These are phyloP conservation scores for Gobionotothen gibberifrons DNA, from an alignment of 2,797 vertebrate genomes.

Conservation along the genomic window DNA sequence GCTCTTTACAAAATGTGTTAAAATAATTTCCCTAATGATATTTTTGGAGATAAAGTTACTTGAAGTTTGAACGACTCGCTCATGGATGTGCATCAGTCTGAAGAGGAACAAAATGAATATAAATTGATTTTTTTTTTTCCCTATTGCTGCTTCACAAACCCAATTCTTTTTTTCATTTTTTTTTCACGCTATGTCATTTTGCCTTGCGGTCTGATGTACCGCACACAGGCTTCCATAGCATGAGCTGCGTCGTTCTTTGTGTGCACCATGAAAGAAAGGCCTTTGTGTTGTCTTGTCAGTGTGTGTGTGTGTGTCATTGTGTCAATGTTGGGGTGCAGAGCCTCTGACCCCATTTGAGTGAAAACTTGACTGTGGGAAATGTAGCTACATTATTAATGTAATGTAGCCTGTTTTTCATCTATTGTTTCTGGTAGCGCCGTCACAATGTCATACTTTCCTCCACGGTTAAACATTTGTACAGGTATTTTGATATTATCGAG, in stretches of 20 bases:
- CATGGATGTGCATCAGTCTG: too few relatives aligned
- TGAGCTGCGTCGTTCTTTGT: conserved; percentile 9
- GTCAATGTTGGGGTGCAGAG: conserved; percentile 14
- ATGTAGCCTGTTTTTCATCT: neutral
- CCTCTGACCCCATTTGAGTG: conserved; percentile 38
- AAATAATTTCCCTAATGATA: conserved; percentile 1
- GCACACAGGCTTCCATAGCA: conserved; percentile 1
- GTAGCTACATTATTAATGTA: neutral
- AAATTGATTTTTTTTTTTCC: neutral
- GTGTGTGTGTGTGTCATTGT: conserved; percentile 19
- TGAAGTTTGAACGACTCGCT: neutral
- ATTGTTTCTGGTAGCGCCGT: neutral
- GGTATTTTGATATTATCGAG: too few relatives aligned
- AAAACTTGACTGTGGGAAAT: conserved; percentile 45
- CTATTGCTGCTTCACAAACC: neutral
- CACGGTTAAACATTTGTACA: too few relatives aligned
- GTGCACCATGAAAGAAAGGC: conserved; percentile 27
- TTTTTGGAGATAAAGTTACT: neutral
- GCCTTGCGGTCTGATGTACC: conserved; percentile 10
- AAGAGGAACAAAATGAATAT: neutral
- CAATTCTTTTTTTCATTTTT: neutral
- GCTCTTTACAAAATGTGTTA: neutral
- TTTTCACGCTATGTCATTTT: conserved; percentile 5
- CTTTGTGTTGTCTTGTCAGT: conserved; percentile 29
- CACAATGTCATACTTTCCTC: too few relatives aligned